These are phyloP conservation scores for Junonia oenone DNA, from an alignment of 2,888 invertebrate species.

Conservation along the genomic window DNA sequence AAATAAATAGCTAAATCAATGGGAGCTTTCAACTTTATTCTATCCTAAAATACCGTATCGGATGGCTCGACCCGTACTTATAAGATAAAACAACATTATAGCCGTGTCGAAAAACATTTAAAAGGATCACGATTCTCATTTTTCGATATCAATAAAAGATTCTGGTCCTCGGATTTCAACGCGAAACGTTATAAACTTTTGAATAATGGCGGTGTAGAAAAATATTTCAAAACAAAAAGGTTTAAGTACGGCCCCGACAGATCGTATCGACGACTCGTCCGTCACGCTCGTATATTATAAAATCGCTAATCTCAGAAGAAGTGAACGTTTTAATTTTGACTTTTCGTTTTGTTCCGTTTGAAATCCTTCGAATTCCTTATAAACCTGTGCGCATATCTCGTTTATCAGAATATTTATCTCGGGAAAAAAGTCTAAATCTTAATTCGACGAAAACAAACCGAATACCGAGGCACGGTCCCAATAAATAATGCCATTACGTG, in stretches of 20 bases:
- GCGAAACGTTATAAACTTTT: conserved; percentile 72
- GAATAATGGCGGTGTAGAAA: conserved; percentile 71
- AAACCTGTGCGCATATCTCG: conserved; percentile 55
- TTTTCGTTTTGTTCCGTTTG: conserved; percentile 55
- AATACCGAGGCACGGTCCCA: conserved; percentile 52
- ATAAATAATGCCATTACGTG: conserved; percentile 50
- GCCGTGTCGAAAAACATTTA: conserved; percentile 50
- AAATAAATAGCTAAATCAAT: conserved; percentile 48
- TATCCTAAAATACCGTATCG: conserved; percentile 40
- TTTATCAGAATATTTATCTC: conserved; percentile 48
- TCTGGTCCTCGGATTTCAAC: conserved; percentile 58
- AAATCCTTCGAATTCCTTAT: conserved; percentile 54
- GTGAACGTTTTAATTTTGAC: conserved; percentile 73
- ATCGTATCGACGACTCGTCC: conserved; percentile 75
- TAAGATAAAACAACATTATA: conserved; percentile 54
- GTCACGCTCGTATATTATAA: conserved; percentile 78
- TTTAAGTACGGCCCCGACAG: conserved; percentile 68
- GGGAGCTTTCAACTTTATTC: conserved; percentile 37
- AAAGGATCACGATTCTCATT: conserved; percentile 58
- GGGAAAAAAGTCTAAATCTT: conserved; percentile 46
- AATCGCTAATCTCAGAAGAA: conserved; percentile 72
- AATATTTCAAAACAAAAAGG: conserved; percentile 73
- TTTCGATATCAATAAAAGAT: conserved; percentile 71
- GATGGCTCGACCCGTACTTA: conserved; percentile 43
- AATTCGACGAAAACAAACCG: conserved; percentile 49